Conservation (phyloP, 2,888 invertebrate genomes). For the Trachelus iudaicus region DNA sequence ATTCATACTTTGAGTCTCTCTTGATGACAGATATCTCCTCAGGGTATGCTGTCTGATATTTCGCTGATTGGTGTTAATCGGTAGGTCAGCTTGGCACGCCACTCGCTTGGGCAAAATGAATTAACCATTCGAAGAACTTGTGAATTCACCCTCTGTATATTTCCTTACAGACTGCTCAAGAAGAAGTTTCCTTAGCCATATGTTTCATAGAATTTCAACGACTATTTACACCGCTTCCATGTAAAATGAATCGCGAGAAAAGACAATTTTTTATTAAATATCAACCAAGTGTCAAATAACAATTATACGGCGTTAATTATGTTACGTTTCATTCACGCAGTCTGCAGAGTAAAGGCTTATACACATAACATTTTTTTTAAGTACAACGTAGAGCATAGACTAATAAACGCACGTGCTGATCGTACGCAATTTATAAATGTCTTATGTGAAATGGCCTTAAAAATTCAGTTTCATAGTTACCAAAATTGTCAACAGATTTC, state of each 20-base stretch:
- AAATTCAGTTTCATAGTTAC: neutral
- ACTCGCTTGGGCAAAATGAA: constrained; percentile 27
- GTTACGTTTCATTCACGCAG: neutral
- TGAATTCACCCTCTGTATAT: neutral
- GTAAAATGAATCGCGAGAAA: neutral
- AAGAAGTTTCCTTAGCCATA: neutral
- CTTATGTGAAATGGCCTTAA: neutral
- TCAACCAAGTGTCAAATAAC: neutral
- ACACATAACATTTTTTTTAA: neutral
- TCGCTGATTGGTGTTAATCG: constrained; percentile 55
- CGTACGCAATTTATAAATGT: neutral
- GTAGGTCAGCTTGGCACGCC: constrained; percentile 44
- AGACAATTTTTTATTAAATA: neutral
- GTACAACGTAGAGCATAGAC: neutral
- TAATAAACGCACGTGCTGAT: neutral
- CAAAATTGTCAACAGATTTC: neutral
- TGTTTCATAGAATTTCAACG: neutral
- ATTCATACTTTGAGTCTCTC: neutral
- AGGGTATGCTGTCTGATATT: constrained; percentile 30
- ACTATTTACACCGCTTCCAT: neutral
- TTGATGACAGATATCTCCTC: constrained; percentile 9
- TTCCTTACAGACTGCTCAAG: neutral
- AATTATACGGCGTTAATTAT: neutral
- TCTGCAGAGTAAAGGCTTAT: neutral
- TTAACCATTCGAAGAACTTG: constrained; percentile 3